Percentiles rank a stretch among this genome's conserved stretches.
Conservation (phyloP, 2,797 vertebrate genomes). For the Oreortyx pictus region DNA sequence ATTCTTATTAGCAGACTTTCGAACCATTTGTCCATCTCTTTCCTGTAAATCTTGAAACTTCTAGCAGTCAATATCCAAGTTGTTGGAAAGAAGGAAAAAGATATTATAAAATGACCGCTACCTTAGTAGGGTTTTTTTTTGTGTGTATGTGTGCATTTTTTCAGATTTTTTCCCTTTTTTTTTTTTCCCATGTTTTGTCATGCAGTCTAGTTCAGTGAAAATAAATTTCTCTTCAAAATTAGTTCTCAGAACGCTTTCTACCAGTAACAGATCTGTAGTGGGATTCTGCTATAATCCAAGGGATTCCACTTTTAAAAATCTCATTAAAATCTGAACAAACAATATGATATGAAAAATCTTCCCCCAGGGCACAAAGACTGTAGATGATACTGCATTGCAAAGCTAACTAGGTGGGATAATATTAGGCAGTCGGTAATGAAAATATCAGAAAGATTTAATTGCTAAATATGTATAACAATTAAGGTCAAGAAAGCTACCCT, state of each 20-base stretch:
- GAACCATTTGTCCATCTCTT: not conserved
- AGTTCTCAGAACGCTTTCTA: not conserved
- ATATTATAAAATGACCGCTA: not conserved
- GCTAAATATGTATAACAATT: constrained; percentile 33
- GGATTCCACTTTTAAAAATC: constrained; percentile 61
- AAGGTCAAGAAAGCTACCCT: not conserved
- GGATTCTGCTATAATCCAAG: constrained; percentile 37
- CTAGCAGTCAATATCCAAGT: not conserved
- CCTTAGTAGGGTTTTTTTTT: not conserved
- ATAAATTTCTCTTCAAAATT: constrained; percentile 10
- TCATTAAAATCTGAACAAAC: constrained; percentile 65
- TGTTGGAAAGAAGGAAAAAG: not conserved
- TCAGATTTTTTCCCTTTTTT: not conserved
- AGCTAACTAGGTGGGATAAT: not conserved
- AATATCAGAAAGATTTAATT: constrained; percentile 22
- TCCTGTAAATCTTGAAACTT: not conserved
- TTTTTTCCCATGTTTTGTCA: not conserved
- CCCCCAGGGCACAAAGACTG: not conserved
- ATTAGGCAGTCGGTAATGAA: not conserved
- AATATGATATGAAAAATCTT: constrained; percentile 60
- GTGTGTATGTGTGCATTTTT: not conserved
- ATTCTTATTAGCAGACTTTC: not conserved
- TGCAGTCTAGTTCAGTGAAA: not conserved
- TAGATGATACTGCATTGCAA: not conserved
- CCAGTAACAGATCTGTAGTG: not conserved